A percentile compares a stretch with the other conserved stretches of the same genome.
phyloP scores from a whole-genome alignment of 2,113 vertebrate genomes.

The Chinchilla lanigera region DNA sequence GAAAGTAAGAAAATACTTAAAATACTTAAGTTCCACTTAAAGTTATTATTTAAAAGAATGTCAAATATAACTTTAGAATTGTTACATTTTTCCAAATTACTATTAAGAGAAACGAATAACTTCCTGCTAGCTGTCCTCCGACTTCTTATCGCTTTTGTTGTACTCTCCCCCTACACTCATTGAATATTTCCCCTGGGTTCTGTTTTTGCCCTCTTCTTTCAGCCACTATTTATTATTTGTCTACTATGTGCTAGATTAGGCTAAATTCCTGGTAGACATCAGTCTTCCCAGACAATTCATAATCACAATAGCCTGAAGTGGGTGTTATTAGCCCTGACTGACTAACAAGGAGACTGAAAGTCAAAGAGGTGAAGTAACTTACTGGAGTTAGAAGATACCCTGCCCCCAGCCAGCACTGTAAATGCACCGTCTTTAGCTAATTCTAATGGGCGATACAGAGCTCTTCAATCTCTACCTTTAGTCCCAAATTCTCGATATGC shows the following conservation, averaged over 20 bases:
- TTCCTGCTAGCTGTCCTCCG: background rate
- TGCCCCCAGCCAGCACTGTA: no score
- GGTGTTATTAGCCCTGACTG: no score
- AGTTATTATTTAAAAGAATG: background rate
- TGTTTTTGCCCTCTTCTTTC: background rate
- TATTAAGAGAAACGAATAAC: background rate
- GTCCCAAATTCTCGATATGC: background rate
- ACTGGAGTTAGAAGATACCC: background rate
- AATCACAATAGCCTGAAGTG: background rate
- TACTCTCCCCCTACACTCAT: fast-evolving
- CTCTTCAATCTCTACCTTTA: background rate
- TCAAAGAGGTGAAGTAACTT: background rate
- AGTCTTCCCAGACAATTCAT: background rate
- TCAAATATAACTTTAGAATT: background rate
- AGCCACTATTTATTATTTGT: no score
- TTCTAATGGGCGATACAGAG: fast-evolving
- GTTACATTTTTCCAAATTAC: background rate
- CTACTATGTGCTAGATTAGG: fast-evolving
- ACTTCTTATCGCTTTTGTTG: background rate
- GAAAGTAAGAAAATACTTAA: background rate
- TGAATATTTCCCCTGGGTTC: background rate
- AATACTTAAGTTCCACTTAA: background rate
- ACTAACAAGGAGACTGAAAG: background rate
- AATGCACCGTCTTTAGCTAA: background rate
- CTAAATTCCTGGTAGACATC: background rate